These are phyloP conservation scores for Papilio machaon DNA, from an alignment of 1,140 invertebrate genomes.

Conservation along the genomic window DNA sequence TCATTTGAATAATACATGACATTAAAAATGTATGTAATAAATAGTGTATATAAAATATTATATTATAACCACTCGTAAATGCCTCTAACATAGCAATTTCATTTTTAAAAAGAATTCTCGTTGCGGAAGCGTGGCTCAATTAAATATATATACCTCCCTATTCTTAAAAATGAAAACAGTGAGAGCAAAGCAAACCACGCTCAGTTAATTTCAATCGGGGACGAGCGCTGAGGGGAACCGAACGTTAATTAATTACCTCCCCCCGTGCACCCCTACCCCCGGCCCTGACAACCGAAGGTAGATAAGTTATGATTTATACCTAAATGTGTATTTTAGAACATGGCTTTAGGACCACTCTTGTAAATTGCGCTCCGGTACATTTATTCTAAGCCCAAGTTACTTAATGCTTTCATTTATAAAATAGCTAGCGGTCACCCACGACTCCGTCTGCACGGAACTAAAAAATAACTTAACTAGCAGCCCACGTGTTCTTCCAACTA, in stretches of 20 bases:
- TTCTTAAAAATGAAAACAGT: conserved; percentile 55
- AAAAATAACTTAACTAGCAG: too few species aligned
- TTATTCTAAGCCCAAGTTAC: neutral
- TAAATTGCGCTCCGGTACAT: neutral
- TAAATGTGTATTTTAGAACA: conserved; percentile 26
- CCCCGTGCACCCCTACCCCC: conserved; percentile 35
- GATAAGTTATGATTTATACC: conserved; percentile 48
- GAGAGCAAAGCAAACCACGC: conserved; percentile 51
- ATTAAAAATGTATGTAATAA: too few species aligned
- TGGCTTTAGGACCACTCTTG: conserved; percentile 3
- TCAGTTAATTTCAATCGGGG: conserved; percentile 62
- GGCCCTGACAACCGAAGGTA: conserved; percentile 61
- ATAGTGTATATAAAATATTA: neutral
- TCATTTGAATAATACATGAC: neutral
- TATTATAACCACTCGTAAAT: neutral
- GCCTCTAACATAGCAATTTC: neutral
- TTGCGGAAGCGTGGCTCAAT: conserved; percentile 7
- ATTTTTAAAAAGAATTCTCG: neutral
- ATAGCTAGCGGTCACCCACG: too few species aligned
- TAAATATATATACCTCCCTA: conserved; percentile 40
- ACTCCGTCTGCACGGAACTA: too few species aligned
- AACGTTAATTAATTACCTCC: conserved; percentile 61
- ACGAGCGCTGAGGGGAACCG: conserved; percentile 46
- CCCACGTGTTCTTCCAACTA: too few species aligned
- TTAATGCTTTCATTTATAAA: too few species aligned